phyloP scores from a whole-genome alignment of 2,888 invertebrate genomes.

The Cryptus viduatorius region DNA sequence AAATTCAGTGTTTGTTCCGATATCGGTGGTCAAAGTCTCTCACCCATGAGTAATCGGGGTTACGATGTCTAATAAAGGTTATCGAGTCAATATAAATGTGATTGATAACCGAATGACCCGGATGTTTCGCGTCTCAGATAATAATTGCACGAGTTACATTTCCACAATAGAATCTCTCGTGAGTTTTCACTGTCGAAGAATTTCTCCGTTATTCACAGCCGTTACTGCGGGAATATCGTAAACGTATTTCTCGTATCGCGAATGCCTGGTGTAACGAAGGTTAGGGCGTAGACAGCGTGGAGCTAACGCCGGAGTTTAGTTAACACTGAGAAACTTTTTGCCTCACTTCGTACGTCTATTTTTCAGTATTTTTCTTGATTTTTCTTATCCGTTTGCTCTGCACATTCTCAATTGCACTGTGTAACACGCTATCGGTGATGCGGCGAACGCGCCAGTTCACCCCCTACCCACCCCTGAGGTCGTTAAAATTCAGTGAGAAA shows the following conservation, averaged over 20 bases:
- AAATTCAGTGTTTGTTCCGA: conserved; percentile 5
- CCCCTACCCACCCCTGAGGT: conserved; percentile 68
- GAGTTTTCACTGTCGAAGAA: not conserved
- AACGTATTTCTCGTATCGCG: conserved; percentile 28
- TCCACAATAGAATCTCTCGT: not conserved
- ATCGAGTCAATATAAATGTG: not conserved
- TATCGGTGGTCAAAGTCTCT: not conserved
- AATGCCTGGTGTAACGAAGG: conserved; percentile 49
- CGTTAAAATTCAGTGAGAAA: not conserved
- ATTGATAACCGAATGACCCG: not conserved
- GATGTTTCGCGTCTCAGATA: not conserved
- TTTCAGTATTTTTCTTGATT: not conserved
- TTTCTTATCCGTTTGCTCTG: not conserved
- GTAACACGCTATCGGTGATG: not conserved
- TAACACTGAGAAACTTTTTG: not conserved
- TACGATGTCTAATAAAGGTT: not conserved
- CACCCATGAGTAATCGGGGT: not conserved
- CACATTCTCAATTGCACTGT: not conserved
- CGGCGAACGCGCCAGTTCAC: conserved; percentile 76
- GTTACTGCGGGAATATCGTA: conserved; percentile 1
- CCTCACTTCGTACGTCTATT: conserved; percentile 5
- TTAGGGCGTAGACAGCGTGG: conserved; percentile 64
- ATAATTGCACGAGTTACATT: conserved; percentile 3
- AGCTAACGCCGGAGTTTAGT: conserved; percentile 2
- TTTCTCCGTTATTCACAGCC: not conserved